Conservation (phyloP, 2,888 invertebrate species). For the Chrysodeixis includens region DNA sequence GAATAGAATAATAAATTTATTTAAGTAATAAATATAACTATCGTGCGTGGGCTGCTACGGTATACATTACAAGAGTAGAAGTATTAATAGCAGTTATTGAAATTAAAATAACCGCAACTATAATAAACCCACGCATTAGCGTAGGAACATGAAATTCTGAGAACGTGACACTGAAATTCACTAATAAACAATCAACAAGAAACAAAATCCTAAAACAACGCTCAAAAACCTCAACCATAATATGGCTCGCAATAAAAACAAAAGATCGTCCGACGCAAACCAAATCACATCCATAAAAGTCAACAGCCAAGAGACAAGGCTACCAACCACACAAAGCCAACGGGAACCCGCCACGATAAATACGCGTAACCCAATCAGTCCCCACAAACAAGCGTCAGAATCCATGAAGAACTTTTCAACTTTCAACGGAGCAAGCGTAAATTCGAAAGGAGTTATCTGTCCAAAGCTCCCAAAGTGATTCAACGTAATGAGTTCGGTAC, state of each 20-base stretch:
- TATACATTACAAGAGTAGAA: too few relatives aligned
- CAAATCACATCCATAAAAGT: constrained; percentile 32
- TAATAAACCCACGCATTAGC: too few relatives aligned
- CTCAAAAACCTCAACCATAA: neutral
- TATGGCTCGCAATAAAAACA: neutral
- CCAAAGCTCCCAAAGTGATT: constrained; percentile 46
- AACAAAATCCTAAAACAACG: too few relatives aligned
- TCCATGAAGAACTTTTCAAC: constrained; percentile 55
- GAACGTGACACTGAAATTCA: too few relatives aligned
- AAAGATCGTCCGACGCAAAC: neutral
- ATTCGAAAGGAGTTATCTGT: constrained; percentile 63
- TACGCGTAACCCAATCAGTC: constrained; percentile 61
- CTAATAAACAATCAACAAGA: too few relatives aligned
- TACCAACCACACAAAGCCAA: constrained; percentile 35
- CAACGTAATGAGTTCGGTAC: constrained; percentile 64
- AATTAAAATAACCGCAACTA: too few relatives aligned
- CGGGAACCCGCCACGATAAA: constrained; percentile 61
- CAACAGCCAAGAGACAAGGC: constrained; percentile 22
- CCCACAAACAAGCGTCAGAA: constrained; percentile 55
- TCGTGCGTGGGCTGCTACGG: too few relatives aligned
- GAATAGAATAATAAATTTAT: too few relatives aligned
- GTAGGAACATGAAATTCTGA: too few relatives aligned
- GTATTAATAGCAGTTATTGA: too few relatives aligned
- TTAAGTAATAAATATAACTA: too few relatives aligned
- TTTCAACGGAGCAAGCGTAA: constrained; percentile 48